Conservation (phyloP, 2,797 vertebrate genomes). For the Adelosebastes latens region DNA sequence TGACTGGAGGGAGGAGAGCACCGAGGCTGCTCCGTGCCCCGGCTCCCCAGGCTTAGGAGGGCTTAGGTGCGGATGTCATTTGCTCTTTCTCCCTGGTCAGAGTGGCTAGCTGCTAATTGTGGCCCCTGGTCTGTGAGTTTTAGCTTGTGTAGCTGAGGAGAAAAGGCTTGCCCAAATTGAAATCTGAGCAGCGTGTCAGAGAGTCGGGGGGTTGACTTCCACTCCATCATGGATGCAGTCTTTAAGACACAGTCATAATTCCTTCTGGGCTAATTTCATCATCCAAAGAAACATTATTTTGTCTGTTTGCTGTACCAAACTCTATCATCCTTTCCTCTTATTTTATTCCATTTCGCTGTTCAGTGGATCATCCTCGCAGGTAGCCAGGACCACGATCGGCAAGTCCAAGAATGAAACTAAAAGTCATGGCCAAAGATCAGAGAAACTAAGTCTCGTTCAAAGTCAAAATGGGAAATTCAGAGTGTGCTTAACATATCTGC, state of each 20-base stretch:
- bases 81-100: conserved; percentile 75
- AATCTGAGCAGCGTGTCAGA: conserved; percentile 84
- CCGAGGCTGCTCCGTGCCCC: conserved; percentile 54
- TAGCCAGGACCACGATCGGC: background rate
- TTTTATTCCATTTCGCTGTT: conserved; percentile 61
- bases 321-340: conserved; percentile 35
- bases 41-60: conserved; percentile 79
- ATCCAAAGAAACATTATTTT: conserved; percentile 60
- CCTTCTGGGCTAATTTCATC: conserved; percentile 63
- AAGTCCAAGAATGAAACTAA: conserved; percentile 9
- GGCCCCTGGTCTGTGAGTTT: conserved; percentile 77
- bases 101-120: conserved; percentile 84
- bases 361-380: conserved; percentile 37
- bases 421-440: background rate
- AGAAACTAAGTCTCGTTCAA: background rate
- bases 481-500: background rate
- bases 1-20: conserved; percentile 68
- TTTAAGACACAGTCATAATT: conserved; percentile 72
- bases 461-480: background rate
- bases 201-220: conserved; percentile 55
- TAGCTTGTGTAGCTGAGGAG: conserved; percentile 73
- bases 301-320: conserved; percentile 23
- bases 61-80: conserved; percentile 82
- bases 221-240: conserved; percentile 53
- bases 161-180: conserved; percentile 82